These are phyloP conservation scores for Drosophila peninsularis DNA, from an alignment of 2,888 invertebrate genomes.

Conservation along the genomic window DNA sequence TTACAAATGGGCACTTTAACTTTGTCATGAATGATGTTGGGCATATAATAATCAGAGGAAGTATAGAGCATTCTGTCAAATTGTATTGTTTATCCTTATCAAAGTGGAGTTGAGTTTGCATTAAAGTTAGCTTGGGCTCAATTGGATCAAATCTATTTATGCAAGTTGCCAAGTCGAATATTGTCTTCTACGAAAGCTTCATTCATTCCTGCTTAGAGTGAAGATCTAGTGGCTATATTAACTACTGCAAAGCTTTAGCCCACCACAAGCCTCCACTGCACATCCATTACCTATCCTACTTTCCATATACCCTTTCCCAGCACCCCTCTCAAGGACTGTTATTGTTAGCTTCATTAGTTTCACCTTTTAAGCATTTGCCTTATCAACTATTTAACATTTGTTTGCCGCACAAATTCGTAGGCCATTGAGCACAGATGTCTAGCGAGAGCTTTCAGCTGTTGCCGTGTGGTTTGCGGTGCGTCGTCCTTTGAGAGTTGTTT, in stretches of 20 bases:
- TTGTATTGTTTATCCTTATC: background rate
- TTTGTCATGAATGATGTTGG: background rate
- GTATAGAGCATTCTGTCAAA: no score
- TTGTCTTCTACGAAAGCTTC: no score
- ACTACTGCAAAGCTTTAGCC: no score
- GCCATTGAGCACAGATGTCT: conserved; percentile 5
- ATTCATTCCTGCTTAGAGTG: no score
- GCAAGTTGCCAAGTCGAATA: no score
- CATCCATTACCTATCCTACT: background rate
- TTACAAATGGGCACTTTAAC: background rate
- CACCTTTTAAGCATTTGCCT: background rate
- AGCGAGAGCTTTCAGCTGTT: background rate
- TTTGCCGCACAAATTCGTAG: conserved; percentile 15
- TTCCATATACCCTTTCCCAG: no score
- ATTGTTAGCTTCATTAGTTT: background rate
- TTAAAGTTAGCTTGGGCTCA: no score
- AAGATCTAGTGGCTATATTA: no score
- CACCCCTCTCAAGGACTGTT: background rate
- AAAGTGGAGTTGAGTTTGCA: background rate
- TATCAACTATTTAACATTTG: background rate
- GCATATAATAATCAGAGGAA: no score
- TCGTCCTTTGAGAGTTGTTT: conserved; percentile 18
- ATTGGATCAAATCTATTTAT: no score
- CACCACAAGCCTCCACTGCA: background rate
- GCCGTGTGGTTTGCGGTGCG: conserved; percentile 13